These are phyloP conservation scores for Psammodynastes pulverulentus DNA, from an alignment of 2,113 vertebrate genomes.

Conservation along the genomic window DNA sequence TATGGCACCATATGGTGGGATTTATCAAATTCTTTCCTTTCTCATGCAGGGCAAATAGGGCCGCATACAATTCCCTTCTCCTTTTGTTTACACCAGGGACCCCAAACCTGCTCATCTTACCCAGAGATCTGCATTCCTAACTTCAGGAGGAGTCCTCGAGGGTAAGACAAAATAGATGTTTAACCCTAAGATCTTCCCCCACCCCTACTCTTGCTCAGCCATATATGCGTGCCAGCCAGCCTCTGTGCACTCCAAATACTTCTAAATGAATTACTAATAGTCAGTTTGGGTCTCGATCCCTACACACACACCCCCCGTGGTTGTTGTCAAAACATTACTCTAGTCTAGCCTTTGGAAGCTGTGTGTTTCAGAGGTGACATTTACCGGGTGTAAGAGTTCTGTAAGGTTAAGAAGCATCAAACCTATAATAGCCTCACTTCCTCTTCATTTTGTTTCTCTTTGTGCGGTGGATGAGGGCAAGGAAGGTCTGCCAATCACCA, in stretches of 20 bases:
- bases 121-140: conserved; percentile 37
- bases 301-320: background rate
- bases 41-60: conserved; percentile 33
- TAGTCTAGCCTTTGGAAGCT: conserved; percentile 9
- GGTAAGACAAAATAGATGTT: background rate
- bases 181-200: conserved; percentile 26
- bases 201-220: background rate
- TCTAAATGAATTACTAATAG: conserved; percentile 33
- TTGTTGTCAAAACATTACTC: conserved; percentile 24
- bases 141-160: conserved; percentile 26
- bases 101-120: conserved; percentile 35
- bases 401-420: conserved; percentile 84
- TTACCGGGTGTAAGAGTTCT: conserved; percentile 77
- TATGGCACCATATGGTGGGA: conserved; percentile 69
- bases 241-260: conserved; percentile 49
- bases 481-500: conserved; percentile 86
- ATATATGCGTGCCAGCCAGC: background rate
- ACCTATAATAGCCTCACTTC: conserved; percentile 81
- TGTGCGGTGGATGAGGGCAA: conserved; percentile 83
- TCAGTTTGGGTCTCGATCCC: conserved; percentile 39
- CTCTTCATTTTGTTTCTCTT: conserved; percentile 86
- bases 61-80: conserved; percentile 37
- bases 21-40: conserved; percentile 59
- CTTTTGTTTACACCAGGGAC: background rate
- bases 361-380: conserved; percentile 55